Conservation (phyloP, 2,888 invertebrate species). For the Vesta saturnalis region DNA sequence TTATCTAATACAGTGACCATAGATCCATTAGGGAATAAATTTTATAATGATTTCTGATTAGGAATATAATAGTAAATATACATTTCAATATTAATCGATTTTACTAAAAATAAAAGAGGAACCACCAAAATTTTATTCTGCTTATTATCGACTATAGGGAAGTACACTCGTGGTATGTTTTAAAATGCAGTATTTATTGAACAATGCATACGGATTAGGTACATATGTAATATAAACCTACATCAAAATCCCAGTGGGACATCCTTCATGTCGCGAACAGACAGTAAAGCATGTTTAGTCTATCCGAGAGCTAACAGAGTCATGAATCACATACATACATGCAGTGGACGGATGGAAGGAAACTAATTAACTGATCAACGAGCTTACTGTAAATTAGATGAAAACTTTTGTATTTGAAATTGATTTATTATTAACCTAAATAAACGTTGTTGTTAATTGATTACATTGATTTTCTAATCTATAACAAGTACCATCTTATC, state of each 20-base stretch:
- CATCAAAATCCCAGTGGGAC: constrained; percentile 33
- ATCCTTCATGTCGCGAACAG: constrained; percentile 36
- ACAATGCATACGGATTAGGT: constrained; percentile 26
- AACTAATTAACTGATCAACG: constrained; percentile 38
- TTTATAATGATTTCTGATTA: too few species aligned
- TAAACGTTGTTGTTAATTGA: constrained; percentile 1
- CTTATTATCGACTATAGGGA: too few species aligned
- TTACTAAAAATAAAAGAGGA: too few species aligned
- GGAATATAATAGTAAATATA: too few species aligned
- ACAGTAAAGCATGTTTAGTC: constrained; percentile 34
- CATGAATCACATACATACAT: constrained; percentile 34
- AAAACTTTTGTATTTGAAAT: constrained; percentile 15
- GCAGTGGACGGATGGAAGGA: constrained; percentile 35
- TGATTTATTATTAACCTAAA: constrained; percentile 15
- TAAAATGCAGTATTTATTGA: not conserved
- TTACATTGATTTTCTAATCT: not conserved
- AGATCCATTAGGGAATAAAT: too few species aligned
- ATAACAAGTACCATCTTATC: not conserved
- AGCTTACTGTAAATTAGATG: constrained; percentile 15
- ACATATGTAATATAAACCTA: constrained; percentile 36
- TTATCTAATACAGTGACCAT: too few species aligned
- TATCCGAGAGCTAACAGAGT: constrained; percentile 27
- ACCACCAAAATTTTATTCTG: too few species aligned
- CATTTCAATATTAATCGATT: too few species aligned
- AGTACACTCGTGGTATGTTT: too few species aligned